Percentiles rank a stretch among this genome's conserved stretches.
phyloP scores from a whole-genome alignment of 2,797 vertebrate genomes.

The Gastrophryne carolinensis region DNA sequence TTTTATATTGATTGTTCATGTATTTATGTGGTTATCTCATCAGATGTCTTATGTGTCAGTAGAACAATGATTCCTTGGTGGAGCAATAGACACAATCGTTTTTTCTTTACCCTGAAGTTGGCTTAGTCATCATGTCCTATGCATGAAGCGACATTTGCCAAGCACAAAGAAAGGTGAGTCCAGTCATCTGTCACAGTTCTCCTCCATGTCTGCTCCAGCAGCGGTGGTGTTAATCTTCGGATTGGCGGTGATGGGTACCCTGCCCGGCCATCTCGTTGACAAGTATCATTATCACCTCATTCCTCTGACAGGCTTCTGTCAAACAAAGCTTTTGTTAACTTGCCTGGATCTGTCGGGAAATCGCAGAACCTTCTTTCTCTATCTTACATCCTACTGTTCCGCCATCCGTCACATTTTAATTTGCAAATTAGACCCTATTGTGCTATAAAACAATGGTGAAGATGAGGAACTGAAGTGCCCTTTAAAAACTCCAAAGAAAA shows the following conservation, averaged over 20 bases:
- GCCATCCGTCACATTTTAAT: conserved; percentile 51
- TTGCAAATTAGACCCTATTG: conserved; percentile 53
- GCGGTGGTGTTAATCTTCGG: conserved; percentile 19
- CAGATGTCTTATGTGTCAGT: neutral
- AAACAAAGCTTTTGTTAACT: conserved; percentile 39
- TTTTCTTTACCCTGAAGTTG: neutral
- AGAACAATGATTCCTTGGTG: neutral
- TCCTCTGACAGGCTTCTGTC: conserved; percentile 52
- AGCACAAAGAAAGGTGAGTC: neutral
- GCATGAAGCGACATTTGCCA: neutral
- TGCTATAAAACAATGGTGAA: conserved; percentile 46
- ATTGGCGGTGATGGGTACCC: conserved; percentile 39
- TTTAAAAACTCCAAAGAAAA: conserved; percentile 48
- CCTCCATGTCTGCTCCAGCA: neutral
- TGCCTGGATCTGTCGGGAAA: conserved; percentile 41
- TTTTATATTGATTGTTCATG: neutral
- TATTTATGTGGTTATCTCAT: neutral
- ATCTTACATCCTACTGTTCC: conserved; percentile 48
- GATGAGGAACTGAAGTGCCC: conserved; percentile 48
- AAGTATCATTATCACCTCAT: conserved; percentile 46
- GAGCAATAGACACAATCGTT: neutral
- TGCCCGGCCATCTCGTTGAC: conserved; percentile 54
- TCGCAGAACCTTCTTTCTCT: conserved; percentile 37
- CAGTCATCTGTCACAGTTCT: neutral
- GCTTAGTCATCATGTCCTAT: neutral